phyloP scores from a whole-genome alignment of 2,797 vertebrate genomes.

The Anableps anableps region DNA sequence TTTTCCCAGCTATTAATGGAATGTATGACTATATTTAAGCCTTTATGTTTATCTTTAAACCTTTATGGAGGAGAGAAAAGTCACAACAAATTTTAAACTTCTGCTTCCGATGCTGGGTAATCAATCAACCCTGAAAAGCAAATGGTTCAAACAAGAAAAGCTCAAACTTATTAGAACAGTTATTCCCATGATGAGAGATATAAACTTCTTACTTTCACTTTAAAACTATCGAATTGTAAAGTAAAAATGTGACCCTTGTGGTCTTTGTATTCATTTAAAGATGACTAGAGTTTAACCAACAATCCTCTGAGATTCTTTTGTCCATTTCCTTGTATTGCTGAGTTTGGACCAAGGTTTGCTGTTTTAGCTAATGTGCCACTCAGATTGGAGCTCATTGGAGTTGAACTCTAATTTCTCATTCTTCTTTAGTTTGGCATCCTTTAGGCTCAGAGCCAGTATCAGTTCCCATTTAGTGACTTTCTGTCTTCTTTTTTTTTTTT shows the following conservation, averaged over 20 bases:
- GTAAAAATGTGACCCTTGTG: constrained; percentile 6
- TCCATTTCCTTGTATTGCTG: constrained; percentile 37
- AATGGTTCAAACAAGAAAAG: neutral
- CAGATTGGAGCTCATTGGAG: constrained; percentile 34
- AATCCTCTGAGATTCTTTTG: constrained; percentile 8
- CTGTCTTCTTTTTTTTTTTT: constrained; percentile 1
- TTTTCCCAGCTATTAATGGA: neutral
- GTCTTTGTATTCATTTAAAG: constrained; percentile 18
- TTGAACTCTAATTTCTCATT: constrained; percentile 22
- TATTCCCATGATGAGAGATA: neutral
- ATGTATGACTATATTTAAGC: neutral
- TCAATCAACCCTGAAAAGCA: neutral
- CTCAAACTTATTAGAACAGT: neutral
- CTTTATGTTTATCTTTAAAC: neutral
- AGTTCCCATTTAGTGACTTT: constrained; percentile 20
- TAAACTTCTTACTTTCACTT: neutral
- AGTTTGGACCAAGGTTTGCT: neutral
- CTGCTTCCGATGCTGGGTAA: neutral
- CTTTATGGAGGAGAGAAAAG: neutral
- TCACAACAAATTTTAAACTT: neutral
- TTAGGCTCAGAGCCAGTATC: constrained; percentile 14
- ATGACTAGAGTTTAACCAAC: neutral
- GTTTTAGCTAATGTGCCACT: constrained; percentile 30
- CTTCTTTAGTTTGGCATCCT: constrained; percentile 24
- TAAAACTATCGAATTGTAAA: constrained; percentile 2